A percentile compares a stretch with the other conserved stretches of the same genome.
phyloP scores from a whole-genome alignment of 2,797 vertebrate species.

The Mus spretus region DNA sequence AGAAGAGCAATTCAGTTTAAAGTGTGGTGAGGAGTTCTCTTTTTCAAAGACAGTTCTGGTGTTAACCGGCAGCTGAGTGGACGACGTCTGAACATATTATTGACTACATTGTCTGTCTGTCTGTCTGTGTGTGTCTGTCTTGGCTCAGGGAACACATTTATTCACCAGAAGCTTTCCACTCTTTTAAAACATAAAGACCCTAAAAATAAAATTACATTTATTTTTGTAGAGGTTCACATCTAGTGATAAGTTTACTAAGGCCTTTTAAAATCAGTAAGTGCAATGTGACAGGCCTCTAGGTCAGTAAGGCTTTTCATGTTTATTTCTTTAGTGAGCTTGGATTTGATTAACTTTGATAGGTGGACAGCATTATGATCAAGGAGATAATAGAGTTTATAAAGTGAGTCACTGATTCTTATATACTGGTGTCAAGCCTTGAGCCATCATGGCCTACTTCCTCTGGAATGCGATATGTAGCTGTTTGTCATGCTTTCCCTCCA shows the following conservation, averaged over 20 bases:
- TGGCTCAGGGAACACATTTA: background rate
- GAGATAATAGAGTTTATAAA: slow-evolving; percentile 38
- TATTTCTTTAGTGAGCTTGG: slow-evolving; percentile 62
- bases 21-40: background rate
- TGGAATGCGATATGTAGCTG: background rate
- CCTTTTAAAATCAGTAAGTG: slow-evolving; percentile 50
- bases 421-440: background rate
- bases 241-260: background rate
- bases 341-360: slow-evolving; percentile 44
- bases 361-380: slow-evolving; percentile 1
- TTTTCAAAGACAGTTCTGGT: slow-evolving; percentile 43
- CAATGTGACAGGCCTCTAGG: background rate
- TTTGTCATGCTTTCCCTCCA: background rate
- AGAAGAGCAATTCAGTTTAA: slow-evolving; percentile 29
- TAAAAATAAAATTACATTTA: slow-evolving; percentile 60
- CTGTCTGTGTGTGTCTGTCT: background rate
- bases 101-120: background rate
- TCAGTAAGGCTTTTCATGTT: background rate
- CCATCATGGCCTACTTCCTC: slow-evolving; percentile 18
- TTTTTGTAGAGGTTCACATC: slow-evolving; percentile 34
- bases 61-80: background rate
- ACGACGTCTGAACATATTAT: slow-evolving; percentile 2
- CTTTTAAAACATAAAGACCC: slow-evolving; percentile 53
- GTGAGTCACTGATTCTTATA: slow-evolving; percentile 19
- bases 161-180: slow-evolving; percentile 40